A percentile compares a stretch with the other conserved stretches of the same genome.
Conservation (phyloP, 2,888 invertebrate genomes). For the Apotomis betuletana region DNA sequence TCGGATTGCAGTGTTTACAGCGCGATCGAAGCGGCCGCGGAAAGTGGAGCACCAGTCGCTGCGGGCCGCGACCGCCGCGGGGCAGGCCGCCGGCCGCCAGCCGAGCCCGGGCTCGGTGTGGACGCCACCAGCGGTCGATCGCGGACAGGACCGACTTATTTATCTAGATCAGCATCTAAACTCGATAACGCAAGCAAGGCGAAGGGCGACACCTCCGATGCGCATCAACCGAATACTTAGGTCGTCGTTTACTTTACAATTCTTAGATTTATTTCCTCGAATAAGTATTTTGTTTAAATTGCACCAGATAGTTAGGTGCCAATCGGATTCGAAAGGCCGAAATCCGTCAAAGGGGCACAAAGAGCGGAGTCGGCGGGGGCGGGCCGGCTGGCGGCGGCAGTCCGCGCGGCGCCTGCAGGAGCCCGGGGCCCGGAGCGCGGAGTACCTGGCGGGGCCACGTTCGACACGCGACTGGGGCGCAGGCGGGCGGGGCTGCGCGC, state of each 20-base stretch:
- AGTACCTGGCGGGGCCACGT: conserved; percentile 36
- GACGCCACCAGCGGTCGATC: no score
- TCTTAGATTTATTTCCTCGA: not conserved
- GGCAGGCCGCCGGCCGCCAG: no score
- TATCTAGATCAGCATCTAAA: no score
- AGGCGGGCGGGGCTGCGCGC: conserved; percentile 35
- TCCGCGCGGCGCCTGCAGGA: conserved; percentile 25
- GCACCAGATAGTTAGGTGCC: not conserved
- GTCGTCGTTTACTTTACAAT: no score
- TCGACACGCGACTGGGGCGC: conserved; percentile 27
- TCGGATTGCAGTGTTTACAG: not conserved
- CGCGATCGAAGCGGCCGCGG: not conserved
- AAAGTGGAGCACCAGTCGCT: not conserved
- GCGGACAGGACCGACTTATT: no score
- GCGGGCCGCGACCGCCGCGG: not conserved
- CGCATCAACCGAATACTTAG: not conserved
- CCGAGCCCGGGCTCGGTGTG: no score
- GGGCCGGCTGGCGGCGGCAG: conserved; percentile 10
- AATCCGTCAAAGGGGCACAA: not conserved
- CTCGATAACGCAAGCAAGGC: no score
- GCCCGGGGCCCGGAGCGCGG: conserved; percentile 30
- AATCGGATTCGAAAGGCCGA: not conserved
- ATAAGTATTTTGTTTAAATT: not conserved
- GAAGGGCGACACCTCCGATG: not conserved
- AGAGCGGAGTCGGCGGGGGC: not conserved